These are phyloP conservation scores for Chalcosyrphus nemorum DNA, from an alignment of 2,888 invertebrate genomes.

Conservation along the genomic window DNA sequence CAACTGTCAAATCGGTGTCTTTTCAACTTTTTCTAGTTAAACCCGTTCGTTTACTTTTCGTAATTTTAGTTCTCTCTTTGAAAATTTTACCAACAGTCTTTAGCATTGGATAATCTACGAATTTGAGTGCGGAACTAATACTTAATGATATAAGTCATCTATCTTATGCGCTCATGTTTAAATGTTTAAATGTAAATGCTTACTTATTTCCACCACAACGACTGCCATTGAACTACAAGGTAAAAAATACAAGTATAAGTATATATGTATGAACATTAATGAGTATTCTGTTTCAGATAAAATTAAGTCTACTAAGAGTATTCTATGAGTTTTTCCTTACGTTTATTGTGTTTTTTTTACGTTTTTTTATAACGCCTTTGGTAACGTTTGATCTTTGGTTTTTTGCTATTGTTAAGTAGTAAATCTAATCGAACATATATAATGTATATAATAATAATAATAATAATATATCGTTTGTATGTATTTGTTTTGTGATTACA, in stretches of 20 bases:
- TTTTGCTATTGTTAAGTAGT: constrained; percentile 49
- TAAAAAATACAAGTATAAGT: constrained; percentile 2
- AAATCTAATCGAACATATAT: constrained; percentile 57
- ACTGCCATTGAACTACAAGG: constrained; percentile 22
- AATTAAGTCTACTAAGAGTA: constrained; percentile 51
- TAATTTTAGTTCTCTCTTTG: no score
- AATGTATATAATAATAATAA: constrained; percentile 32
- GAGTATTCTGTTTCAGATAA: constrained; percentile 55
- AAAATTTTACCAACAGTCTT: no score
- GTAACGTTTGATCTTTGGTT: constrained; percentile 50
- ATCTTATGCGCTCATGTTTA: no score
- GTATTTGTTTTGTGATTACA: constrained; percentile 29
- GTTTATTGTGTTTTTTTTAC: constrained; percentile 19
- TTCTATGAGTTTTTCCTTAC: constrained; percentile 47
- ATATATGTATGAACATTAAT: constrained; percentile 32
- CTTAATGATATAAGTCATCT: no score
- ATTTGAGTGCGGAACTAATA: no score
- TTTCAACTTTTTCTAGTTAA: no score
- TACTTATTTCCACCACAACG: not conserved
- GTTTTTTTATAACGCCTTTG: constrained; percentile 15
- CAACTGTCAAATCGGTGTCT: no score
- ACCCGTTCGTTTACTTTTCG: no score
- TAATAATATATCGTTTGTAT: constrained; percentile 41
- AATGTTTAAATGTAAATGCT: not conserved
- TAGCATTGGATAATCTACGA: no score